Base-by-base conservation (phyloP, 1,140 invertebrate species). In the Camponotus floridanus region DNA sequence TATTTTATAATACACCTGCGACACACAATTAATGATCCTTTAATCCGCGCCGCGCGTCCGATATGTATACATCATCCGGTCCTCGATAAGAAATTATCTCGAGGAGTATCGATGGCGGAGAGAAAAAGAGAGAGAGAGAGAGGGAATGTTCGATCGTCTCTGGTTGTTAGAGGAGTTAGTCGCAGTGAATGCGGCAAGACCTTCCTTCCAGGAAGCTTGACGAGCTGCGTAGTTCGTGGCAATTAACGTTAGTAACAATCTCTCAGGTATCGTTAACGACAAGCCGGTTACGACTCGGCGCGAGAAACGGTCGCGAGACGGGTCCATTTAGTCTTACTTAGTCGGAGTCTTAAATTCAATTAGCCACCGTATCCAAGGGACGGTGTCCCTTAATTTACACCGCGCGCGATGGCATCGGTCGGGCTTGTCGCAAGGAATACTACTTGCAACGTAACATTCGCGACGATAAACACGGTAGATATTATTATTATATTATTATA, bases 1-100 rank as follows among this genome's bases (percentile, higher is more conserved):
- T 94, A 99, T 99, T 95, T 98, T 98, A 92, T 98, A 98, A 93
- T 99, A 99, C 2, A 99, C 94, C 95, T 95, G 78, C 3, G 84
- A 51, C 48, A 91, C 45, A 79, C 0, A 51, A 70, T 81, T 73
- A 73, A 61, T 45, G 15, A 71, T 9, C 15, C 4, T 55, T 71
- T 71, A 55, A 71, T 67, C 39, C 36, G n/a, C 9, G 18, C 4
- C 36, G 64, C 36, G n/a, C 36, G 33, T n/a, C 42, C 11, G 11
- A 48, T 51, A 18, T 51, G 15, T 15, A 48, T 48, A 48, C 4
- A 9, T 18, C 2, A 18, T 36, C 15, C 18, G 5, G 33, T 55
- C 45, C 45, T 51, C 33, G 33, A 57, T 51, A 39, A 80, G 18
- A 70, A 55, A 81, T 48, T 48, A 64, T 51, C 48, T 51, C 15